A percentile compares a stretch with the other conserved stretches of the same genome.
These are phyloP conservation scores for Galleria mellonella DNA, from an alignment of 1,140 invertebrate genomes.

Conservation along the genomic window DNA sequence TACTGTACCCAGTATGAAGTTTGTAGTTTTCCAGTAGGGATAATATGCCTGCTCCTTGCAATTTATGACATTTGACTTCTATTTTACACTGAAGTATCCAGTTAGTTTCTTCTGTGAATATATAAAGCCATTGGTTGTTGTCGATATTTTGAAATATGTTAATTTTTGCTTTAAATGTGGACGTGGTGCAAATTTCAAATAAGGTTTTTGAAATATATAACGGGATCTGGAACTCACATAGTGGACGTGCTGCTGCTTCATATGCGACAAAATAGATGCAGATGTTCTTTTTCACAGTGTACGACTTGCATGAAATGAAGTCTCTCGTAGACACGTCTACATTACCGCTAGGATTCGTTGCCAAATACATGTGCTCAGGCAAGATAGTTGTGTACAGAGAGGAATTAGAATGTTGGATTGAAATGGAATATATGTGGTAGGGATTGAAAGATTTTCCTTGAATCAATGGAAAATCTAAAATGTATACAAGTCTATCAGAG, in stretches of 20 bases:
- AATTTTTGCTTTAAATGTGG: conserved; percentile 20
- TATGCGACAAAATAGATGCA: conserved; percentile 16
- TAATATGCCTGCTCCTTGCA: conserved; percentile 18
- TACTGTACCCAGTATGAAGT: conserved; percentile 15
- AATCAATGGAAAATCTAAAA: conserved; percentile 24
- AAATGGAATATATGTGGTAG: conserved; percentile 22
- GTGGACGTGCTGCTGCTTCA: conserved; percentile 13
- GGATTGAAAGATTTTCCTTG: conserved; percentile 13
- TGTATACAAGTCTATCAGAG: conserved; percentile 20
- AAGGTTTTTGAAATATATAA: conserved; percentile 9
- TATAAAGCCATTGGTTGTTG: conserved; percentile 25
- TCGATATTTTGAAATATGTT: conserved; percentile 13
- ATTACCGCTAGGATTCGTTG: conserved; percentile 17
- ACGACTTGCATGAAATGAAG: conserved; percentile 20
- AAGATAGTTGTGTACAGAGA: conserved; percentile 20
- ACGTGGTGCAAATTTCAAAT: conserved; percentile 6
- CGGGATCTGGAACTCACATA: conserved; percentile 21
- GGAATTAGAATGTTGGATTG: conserved; percentile 23
- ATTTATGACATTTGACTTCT: conserved; percentile 13
- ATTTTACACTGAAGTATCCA: conserved; percentile 16
- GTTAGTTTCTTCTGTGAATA: conserved; percentile 9
- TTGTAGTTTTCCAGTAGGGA: conserved; percentile 14
- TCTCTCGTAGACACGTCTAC: conserved; percentile 18
- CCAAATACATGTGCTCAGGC: conserved; percentile 24
- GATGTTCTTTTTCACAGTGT: conserved; percentile 9